Evolutionary conservation across 2,797 vertebrate species (phyloP).

Genomic region (Mormyrops boulengeri): DNA sequence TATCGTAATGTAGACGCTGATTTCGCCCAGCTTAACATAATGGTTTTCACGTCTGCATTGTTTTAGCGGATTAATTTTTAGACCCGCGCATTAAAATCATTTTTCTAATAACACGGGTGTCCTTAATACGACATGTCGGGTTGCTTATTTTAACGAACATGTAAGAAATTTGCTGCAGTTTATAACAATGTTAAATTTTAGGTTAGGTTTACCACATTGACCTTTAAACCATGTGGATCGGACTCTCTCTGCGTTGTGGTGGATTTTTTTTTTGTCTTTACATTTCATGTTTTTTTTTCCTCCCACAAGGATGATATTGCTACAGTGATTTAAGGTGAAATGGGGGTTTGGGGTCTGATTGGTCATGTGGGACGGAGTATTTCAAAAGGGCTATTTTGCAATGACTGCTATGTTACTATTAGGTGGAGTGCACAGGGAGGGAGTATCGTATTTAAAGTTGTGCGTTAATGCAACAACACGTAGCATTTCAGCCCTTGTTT

Average conservation of each 20-base stretch:
- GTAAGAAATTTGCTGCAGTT: background rate
- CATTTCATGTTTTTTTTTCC: background rate
- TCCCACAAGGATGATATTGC: background rate
- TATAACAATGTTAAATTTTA: background rate
- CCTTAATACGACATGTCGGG: background rate
- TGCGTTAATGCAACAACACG: background rate
- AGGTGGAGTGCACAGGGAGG: background rate
- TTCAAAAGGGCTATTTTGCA: background rate
- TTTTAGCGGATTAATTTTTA: background rate
- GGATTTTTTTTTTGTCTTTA: background rate
- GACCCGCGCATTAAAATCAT: background rate
- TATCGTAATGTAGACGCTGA: background rate
- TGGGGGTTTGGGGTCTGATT: background rate
- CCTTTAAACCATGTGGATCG: background rate
- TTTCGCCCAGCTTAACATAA: background rate
- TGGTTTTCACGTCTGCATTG: background rate
- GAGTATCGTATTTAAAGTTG: background rate
- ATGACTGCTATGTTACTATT: background rate
- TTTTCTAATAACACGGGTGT: background rate
- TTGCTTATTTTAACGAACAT: background rate
- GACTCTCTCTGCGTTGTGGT: background rate
- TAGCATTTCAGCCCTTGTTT: background rate
- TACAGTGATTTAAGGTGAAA: background rate
- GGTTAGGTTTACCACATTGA: background rate
- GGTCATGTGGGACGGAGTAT: background rate